These are phyloP conservation scores for Latrodectus hesperus DNA, from an alignment of 2,888 invertebrate species.

Conservation along the genomic window DNA sequence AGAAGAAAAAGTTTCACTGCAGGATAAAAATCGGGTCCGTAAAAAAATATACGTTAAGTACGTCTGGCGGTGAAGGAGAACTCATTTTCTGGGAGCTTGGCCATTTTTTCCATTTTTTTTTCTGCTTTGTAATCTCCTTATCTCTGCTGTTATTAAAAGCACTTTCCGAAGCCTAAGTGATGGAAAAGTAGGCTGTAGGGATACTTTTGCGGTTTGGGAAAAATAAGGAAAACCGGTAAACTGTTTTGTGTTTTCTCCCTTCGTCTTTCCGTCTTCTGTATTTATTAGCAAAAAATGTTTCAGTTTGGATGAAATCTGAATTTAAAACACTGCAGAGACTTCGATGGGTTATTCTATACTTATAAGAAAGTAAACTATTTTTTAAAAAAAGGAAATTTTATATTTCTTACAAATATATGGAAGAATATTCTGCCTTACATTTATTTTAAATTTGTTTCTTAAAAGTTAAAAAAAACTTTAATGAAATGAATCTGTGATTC, in stretches of 20 bases:
- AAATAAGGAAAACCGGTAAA: slow-evolving; percentile 7
- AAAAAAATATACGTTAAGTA: slow-evolving; percentile 24
- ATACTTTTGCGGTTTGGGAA: slow-evolving; percentile 32
- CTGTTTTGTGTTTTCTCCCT: slow-evolving; percentile 7
- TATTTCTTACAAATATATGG: no score
- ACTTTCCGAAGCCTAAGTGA: slow-evolving; percentile 31
- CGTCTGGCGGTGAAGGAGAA: slow-evolving; percentile 12
- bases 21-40: slow-evolving; percentile 2
- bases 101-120: slow-evolving; percentile 27
- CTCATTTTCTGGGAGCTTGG: not conserved
- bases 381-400: no score
- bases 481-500: no score
- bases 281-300: no score
- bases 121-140: slow-evolving; percentile 50
- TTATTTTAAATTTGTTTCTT: no score
- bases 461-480: no score
- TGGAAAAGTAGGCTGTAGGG: not conserved
- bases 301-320: no score
- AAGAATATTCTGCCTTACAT: no score
- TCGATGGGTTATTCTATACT: no score
- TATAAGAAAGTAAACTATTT: no score
- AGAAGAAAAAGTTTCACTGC: not conserved
- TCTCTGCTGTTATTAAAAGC: slow-evolving; percentile 56
- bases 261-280: not conserved
- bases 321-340: no score